Percentiles rank a stretch among this genome's conserved stretches.
Evolutionary conservation across 1,140 invertebrate genomes (phyloP).

Genomic region (Solen grandis): DNA sequence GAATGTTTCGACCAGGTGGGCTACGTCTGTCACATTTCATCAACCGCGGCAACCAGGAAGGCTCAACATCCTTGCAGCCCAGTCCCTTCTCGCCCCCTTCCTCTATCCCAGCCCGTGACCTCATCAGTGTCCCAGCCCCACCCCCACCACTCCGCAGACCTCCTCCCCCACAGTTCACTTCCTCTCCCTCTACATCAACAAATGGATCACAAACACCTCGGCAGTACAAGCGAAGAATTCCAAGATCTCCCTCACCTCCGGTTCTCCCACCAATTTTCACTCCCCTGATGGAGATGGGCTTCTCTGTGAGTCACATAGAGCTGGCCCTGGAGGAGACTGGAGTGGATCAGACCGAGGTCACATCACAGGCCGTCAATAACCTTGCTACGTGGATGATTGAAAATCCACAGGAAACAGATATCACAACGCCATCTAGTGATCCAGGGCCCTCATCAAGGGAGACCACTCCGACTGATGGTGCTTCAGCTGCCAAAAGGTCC

Average conservation of each 20-base stretch:
- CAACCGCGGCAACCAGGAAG: conserved; percentile 16
- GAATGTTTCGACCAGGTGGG: conserved; percentile 2
- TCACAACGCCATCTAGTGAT: neutral
- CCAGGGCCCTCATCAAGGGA: conserved; percentile 24
- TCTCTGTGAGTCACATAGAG: conserved; percentile 84
- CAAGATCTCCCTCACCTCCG: conserved; percentile 80
- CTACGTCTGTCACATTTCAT: conserved; percentile 30
- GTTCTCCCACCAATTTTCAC: conserved; percentile 82
- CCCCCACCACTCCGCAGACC: conserved; percentile 48
- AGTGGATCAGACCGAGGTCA: conserved; percentile 82
- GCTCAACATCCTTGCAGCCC: neutral
- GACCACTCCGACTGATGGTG: conserved; percentile 13
- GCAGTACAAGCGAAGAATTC: conserved; percentile 63
- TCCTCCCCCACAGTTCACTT: conserved; percentile 46
- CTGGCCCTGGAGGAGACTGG: conserved; percentile 84
- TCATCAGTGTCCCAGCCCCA: conserved; percentile 47
- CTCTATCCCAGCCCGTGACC: neutral
- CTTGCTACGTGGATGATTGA: conserved; percentile 87
- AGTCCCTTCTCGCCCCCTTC: conserved; percentile 4
- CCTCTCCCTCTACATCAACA: neutral
- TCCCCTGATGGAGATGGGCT: conserved; percentile 86
- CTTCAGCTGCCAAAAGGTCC: conserved; percentile 13
- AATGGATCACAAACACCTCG: neutral
- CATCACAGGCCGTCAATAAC: conserved; percentile 83
- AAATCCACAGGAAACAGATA: conserved; percentile 80